phyloP scores from a whole-genome alignment of 2,797 vertebrate genomes.

The Protonibea diacanthus region DNA sequence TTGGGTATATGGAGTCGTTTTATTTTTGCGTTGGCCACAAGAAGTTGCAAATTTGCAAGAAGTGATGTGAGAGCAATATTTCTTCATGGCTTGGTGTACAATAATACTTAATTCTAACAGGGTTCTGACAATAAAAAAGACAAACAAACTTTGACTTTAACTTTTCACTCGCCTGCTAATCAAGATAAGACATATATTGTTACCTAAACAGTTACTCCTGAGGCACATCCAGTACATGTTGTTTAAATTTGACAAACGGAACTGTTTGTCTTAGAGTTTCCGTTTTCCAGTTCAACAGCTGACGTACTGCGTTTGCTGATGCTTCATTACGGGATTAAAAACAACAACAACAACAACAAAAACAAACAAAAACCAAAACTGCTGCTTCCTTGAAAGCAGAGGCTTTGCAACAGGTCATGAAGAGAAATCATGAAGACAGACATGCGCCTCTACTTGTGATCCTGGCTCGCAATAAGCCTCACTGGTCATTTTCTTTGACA shows the following conservation, averaged over 20 bases:
- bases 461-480: neutral
- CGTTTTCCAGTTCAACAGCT: constrained; percentile 43
- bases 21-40: constrained; percentile 7
- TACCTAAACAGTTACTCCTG: constrained; percentile 34
- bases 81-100: neutral
- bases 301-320: constrained; percentile 33
- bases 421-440: constrained; percentile 10
- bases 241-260: constrained; percentile 48
- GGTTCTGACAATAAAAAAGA: neutral
- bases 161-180: constrained; percentile 7
- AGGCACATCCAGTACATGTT: constrained; percentile 16
- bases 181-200: constrained; percentile 17
- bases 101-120: neutral
- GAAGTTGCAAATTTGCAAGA: neutral
- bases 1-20: neutral
- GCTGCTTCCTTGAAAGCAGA: neutral
- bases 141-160: too few relatives aligned
- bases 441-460: constrained; percentile 17
- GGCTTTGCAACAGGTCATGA: neutral
- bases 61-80: neutral
- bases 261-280: constrained; percentile 46
- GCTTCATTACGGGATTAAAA: neutral
- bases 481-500: constrained; percentile 39
- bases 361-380: neutral
- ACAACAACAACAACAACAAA: neutral